Conservation (phyloP, 2,888 invertebrate genomes). For the Ichneumoninae sp. region DNA sequence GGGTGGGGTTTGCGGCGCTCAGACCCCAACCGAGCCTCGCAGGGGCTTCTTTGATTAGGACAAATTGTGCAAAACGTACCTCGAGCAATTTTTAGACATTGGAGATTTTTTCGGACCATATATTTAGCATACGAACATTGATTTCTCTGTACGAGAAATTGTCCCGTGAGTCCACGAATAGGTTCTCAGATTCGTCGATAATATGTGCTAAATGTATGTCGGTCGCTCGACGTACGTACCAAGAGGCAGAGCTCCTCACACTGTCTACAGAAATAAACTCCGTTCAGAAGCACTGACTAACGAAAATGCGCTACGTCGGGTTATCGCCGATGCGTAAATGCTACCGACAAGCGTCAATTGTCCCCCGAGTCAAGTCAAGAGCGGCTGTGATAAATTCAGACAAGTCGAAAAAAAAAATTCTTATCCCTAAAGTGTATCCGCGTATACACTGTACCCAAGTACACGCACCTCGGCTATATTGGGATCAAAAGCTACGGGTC, state of each 20-base stretch:
- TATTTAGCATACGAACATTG: background rate
- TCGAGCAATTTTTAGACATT: background rate
- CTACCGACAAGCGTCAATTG: slow-evolving; percentile 73
- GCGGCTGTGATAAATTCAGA: slow-evolving; percentile 72
- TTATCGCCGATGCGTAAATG: slow-evolving; percentile 69
- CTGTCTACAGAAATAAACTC: slow-evolving; percentile 61
- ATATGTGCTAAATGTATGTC: slow-evolving; percentile 20
- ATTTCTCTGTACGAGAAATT: background rate
- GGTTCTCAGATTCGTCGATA: background rate
- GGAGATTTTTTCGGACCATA: background rate
- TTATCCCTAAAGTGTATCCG: background rate
- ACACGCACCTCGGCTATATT: slow-evolving; percentile 57
- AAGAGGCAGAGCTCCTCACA: slow-evolving; percentile 6
- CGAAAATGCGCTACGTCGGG: slow-evolving; percentile 62
- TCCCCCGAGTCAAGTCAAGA: slow-evolving; percentile 69
- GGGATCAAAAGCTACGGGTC: slow-evolving; percentile 67
- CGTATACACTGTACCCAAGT: slow-evolving; percentile 7
- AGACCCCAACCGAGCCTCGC: background rate
- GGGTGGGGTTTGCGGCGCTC: background rate
- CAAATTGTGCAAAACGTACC: no score
- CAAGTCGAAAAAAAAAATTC: slow-evolving; percentile 23
- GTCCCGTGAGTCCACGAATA: background rate
- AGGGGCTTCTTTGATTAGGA: no score
- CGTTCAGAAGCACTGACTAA: slow-evolving; percentile 46
- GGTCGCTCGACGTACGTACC: background rate